phyloP scores from a whole-genome alignment of 2,797 vertebrate species.

The Eospalax fontanierii region DNA sequence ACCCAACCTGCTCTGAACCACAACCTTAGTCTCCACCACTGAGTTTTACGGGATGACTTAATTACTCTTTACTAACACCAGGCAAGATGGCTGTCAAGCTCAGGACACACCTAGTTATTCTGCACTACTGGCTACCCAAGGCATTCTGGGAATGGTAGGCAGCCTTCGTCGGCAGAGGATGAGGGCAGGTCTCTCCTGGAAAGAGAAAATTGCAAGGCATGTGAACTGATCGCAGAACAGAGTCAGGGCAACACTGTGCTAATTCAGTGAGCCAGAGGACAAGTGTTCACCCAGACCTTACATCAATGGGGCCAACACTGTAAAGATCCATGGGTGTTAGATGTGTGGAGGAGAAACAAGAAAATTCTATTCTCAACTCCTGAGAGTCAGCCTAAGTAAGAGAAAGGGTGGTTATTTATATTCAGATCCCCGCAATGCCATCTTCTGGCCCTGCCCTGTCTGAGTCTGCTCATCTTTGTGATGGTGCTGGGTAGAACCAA shows the following conservation, averaged over 20 bases:
- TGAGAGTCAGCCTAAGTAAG: neutral
- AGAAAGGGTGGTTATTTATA: neutral
- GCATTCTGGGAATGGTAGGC: constrained; percentile 42
- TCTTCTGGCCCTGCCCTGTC: neutral
- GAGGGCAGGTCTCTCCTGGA: neutral
- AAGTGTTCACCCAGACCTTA: neutral
- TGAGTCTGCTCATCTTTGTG: constrained; percentile 1
- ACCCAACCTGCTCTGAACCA: constrained; percentile 40
- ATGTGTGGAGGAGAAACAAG: neutral
- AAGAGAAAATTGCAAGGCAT: neutral
- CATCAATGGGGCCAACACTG: accelerated
- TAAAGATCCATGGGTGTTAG: neutral
- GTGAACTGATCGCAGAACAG: neutral
- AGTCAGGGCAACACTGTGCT: neutral
- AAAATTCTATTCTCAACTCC: neutral
- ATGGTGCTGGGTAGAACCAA: neutral
- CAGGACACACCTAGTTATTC: neutral
- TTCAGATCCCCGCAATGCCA: neutral
- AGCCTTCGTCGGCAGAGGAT: neutral
- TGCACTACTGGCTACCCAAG: neutral
- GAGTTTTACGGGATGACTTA: constrained; percentile 63
- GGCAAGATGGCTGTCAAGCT: constrained; percentile 67
- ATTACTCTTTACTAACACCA: constrained; percentile 60
- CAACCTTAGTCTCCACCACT: constrained; percentile 50
- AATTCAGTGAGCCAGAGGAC: neutral